Percentiles rank a stretch among this genome's conserved stretches.
These are phyloP conservation scores for Alligator sinensis DNA, from an alignment of 2,113 vertebrate genomes.

Conservation along the genomic window DNA sequence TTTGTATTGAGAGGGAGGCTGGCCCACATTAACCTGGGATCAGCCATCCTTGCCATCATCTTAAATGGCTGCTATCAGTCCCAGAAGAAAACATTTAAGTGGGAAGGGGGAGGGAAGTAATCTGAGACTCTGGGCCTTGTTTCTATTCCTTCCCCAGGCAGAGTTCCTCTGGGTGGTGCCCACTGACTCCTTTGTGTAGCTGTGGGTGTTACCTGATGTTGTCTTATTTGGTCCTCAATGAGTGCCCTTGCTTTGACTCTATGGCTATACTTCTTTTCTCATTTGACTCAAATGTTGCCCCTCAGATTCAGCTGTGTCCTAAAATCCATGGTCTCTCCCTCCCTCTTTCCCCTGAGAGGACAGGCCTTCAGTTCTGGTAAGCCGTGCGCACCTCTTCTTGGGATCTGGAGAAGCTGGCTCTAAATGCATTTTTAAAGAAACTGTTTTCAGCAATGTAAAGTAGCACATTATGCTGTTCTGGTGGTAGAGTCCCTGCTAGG, in stretches of 20 bases:
- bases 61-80: neutral
- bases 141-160: neutral
- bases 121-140: neutral
- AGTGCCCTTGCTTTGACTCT: accelerated
- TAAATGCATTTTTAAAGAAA: neutral
- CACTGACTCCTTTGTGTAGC: neutral
- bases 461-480: too few species aligned
- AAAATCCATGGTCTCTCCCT: neutral
- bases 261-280: neutral
- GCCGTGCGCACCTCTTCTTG: neutral
- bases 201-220: neutral
- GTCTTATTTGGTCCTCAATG: neutral
- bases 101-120: neutral
- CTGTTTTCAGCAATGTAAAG: neutral
- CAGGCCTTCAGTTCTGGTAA: neutral
- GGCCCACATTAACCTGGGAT: neutral
- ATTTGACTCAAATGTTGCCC: neutral
- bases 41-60: neutral
- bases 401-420: neutral
- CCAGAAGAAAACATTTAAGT: neutral
- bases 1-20: neutral
- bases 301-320: neutral
- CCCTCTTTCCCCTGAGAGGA: too few species aligned
- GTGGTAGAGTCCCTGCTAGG: neutral
- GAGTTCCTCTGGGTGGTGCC: neutral